Conservation (phyloP, 2,113 vertebrate species). For the Bungarus multicinctus region DNA sequence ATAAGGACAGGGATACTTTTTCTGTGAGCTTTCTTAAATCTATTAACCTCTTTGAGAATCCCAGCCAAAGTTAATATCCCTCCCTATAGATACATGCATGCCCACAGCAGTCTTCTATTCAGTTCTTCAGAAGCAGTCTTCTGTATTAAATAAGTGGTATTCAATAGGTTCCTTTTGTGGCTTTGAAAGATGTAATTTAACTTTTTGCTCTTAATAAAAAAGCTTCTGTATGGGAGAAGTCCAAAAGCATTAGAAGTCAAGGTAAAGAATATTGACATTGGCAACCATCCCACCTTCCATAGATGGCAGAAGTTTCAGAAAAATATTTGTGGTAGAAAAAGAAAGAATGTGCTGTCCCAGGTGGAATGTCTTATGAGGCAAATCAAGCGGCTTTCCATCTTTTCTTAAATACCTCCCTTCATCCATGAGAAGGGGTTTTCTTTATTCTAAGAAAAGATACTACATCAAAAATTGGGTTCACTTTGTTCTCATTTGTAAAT, state of each 20-base stretch:
- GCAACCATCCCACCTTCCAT: constrained; percentile 40
- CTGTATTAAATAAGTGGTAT: background rate
- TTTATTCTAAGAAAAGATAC: constrained; percentile 11
- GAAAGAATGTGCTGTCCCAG: constrained; percentile 41
- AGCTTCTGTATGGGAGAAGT: constrained; percentile 19
- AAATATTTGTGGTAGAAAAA: constrained; percentile 43
- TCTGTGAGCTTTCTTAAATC: background rate
- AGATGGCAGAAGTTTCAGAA: constrained; percentile 43
- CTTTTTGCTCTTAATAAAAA: constrained; percentile 38
- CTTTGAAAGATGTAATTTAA: constrained; percentile 26
- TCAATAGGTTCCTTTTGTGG: constrained; percentile 24
- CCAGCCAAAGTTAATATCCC: background rate
- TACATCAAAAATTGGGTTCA: background rate
- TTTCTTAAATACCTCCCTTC: constrained; percentile 28
- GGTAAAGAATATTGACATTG: constrained; percentile 41
- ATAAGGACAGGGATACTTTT: background rate
- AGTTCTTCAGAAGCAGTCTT: background rate
- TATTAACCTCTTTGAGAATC: background rate
- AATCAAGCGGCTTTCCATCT: background rate
- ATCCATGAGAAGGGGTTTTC: constrained; percentile 6
- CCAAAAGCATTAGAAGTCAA: constrained; percentile 44
- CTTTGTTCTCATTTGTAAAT: background rate
- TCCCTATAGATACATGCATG: background rate
- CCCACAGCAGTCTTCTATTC: background rate
- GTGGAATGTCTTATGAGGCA: background rate